phyloP scores from a whole-genome alignment of 2,113 vertebrate species.

The Phyllopteryx taeniolatus region DNA sequence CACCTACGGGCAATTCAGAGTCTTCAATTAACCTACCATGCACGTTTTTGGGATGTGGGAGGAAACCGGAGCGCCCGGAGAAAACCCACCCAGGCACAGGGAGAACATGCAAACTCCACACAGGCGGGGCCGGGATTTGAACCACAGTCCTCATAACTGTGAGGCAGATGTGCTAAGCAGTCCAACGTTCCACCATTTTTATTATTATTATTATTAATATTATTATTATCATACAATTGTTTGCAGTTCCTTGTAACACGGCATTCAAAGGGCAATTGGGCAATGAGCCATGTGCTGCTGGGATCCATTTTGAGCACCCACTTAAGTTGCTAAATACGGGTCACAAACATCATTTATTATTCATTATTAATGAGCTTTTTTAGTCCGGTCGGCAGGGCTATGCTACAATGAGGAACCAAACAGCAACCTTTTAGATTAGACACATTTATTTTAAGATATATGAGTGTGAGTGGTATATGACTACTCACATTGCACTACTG shows the following conservation, averaged over 20 bases:
- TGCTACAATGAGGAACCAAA: not conserved
- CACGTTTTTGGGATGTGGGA: too few species aligned
- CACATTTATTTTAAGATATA: not conserved
- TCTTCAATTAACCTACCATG: too few species aligned
- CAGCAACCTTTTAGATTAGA: not conserved
- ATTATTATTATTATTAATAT: too few species aligned
- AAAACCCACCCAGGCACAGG: too few species aligned
- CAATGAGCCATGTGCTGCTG: not conserved
- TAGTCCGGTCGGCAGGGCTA: not conserved
- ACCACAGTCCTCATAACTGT: too few species aligned
- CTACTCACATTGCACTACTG: not conserved
- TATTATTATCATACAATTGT: not conserved
- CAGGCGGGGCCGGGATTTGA: too few species aligned
- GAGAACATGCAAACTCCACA: too few species aligned
- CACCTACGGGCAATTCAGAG: too few species aligned
- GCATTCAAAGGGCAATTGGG: not conserved
- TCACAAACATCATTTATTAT: constrained; percentile 1
- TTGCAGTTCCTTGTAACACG: not conserved
- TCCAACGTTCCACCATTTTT: too few species aligned
- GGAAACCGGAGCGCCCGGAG: too few species aligned
- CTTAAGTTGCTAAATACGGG: not conserved
- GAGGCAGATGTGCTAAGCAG: too few species aligned
- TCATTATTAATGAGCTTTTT: not conserved
- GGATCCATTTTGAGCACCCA: not conserved
- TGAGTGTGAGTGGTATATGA: too few species aligned